These are phyloP conservation scores for Monopis laevigella DNA, from an alignment of 2,888 invertebrate species.

Conservation along the genomic window DNA sequence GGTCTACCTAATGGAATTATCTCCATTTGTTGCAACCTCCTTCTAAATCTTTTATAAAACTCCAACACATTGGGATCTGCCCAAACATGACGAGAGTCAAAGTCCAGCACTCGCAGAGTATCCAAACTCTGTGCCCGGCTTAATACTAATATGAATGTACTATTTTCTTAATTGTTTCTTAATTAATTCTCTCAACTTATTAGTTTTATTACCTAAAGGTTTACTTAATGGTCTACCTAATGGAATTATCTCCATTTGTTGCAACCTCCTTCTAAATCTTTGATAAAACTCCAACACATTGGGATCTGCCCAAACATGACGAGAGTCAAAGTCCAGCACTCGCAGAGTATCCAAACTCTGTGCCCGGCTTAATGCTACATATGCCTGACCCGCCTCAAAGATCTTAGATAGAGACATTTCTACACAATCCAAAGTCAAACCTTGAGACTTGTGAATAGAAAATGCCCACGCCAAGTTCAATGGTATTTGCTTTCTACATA, in stretches of 20 bases:
- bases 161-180: constrained; percentile 39
- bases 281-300: constrained; percentile 86
- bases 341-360: constrained; percentile 86
- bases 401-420: constrained; percentile 92
- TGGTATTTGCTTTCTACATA: constrained; percentile 78
- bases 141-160: no score
- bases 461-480: constrained; percentile 96
- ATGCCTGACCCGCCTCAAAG: constrained; percentile 96
- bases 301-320: constrained; percentile 90
- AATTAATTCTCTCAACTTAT: constrained; percentile 46
- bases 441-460: constrained; percentile 97
- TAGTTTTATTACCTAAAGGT: constrained; percentile 50
- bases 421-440: constrained; percentile 93
- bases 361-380: constrained; percentile 93
- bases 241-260: constrained; percentile 72
- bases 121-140: constrained; percentile 90
- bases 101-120: constrained; percentile 86
- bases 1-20: constrained; percentile 70
- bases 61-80: constrained; percentile 85
- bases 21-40: constrained; percentile 71
- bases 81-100: constrained; percentile 87
- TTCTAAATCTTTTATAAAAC: constrained; percentile 79
- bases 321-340: constrained; percentile 85
- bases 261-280: constrained; percentile 70
- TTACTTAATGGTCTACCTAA: constrained; percentile 59